Evolutionary conservation across 2,797 vertebrate species (phyloP).

Genomic region (Aeoliscus strigatus): DNA sequence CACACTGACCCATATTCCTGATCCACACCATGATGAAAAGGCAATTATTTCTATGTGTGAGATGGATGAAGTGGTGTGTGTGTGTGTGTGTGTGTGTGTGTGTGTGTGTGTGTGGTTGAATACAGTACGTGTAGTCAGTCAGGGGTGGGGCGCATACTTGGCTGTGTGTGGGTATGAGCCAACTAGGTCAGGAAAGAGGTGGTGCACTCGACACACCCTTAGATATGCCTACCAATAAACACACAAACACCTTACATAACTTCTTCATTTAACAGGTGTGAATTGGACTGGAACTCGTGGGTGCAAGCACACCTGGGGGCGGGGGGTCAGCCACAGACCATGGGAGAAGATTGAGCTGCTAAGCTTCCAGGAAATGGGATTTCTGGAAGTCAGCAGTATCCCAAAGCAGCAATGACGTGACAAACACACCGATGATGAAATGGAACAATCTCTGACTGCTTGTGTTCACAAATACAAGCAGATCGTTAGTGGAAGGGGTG

Average conservation of each 20-base stretch:
- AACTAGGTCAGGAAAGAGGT: constrained; percentile 53
- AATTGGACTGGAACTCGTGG: constrained; percentile 1
- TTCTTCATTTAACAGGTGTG: constrained; percentile 5
- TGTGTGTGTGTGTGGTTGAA: constrained; percentile 21
- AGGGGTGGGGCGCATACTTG: constrained; percentile 23
- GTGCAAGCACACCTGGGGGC: constrained; percentile 2
- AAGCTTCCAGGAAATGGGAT: constrained; percentile 7
- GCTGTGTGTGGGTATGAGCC: constrained; percentile 24
- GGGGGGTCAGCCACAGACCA: constrained; percentile 4
- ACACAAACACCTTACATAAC: constrained; percentile 15
- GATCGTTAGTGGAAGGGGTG: too few species aligned
- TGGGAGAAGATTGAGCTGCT: constrained; percentile 1
- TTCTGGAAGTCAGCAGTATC: too few species aligned
- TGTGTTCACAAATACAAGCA: not conserved
- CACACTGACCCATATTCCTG: constrained; percentile 44
- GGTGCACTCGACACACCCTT: constrained; percentile 24
- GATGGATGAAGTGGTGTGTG: constrained; percentile 9
- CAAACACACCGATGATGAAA: too few species aligned
- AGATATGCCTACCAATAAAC: constrained; percentile 1
- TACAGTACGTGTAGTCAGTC: constrained; percentile 13
- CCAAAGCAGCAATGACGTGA: too few species aligned
- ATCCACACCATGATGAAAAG: constrained; percentile 18
- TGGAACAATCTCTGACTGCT: too few species aligned
- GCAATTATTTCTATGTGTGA: constrained; percentile 13
- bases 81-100: constrained; percentile 10